Base-by-base conservation (phyloP, 2,797 vertebrate species). In the Pangasius djambal region DNA sequence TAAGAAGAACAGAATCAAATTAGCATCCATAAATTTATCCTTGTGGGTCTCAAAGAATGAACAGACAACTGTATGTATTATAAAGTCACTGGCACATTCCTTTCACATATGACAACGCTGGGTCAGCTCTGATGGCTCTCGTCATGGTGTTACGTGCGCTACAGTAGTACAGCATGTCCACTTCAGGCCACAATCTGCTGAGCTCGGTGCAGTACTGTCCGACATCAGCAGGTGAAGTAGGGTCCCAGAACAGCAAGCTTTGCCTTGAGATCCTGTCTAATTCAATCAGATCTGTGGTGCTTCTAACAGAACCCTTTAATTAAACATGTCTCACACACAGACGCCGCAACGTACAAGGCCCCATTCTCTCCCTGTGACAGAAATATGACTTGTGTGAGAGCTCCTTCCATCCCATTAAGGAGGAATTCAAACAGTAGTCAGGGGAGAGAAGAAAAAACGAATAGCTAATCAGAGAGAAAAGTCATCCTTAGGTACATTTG, bases 221-320 rank as follows among this genome's bases (percentile, higher is more conserved):
- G 90, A 93, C 92, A 92, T 93, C 91, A 83, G 89, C 91, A 91
- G 92, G 92, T 91, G 93, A 91, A 89, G 89, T 87, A 89, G 92
- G 92, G 93, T 93, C 93, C 7, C 86, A 89, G 93, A 91, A 92
- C 92, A 91, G 92, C 90, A 83, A 84, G 89, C 87, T 86, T 86
- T 48, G 90, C 91, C 83, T 87, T 63, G 31, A 88, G 87, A 89
- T 85, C 86, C 90, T 91, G 92, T 92, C 87, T 92, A 89, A 92
- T 88, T 92, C 28, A 93, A 90, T 93, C 91, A 91, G 88, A 91
- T 79, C 90, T 79, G 91, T 72, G 67, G n/a, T 83, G 65, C 81
- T 86, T 50, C 88, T 88, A 85, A 91, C 57, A 63, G 88, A 83
- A 70, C 63, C 31, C 89, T 91, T 90, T 88, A 91, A 90, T 88